These are phyloP conservation scores for Lophotriccus pileatus DNA, from an alignment of 2,797 vertebrate genomes.

Conservation along the genomic window DNA sequence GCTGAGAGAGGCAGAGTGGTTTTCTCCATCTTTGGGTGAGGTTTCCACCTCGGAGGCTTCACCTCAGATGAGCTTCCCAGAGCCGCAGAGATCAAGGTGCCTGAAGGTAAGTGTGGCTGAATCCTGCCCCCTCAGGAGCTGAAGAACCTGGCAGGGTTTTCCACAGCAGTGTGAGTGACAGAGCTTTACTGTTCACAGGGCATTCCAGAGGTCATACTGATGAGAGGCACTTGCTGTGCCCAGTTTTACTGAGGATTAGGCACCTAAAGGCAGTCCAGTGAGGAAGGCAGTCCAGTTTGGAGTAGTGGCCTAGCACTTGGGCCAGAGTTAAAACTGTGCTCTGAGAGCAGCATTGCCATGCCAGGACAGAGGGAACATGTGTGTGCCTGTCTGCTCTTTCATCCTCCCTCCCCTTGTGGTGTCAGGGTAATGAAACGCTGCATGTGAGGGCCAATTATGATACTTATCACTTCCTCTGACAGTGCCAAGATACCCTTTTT, in stretches of 20 bases:
- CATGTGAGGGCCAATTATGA: constrained; percentile 42
- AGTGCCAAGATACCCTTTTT: constrained; percentile 15
- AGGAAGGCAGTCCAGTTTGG: background rate
- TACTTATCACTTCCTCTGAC: constrained; percentile 41
- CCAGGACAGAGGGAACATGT: constrained; percentile 8
- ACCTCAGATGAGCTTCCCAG: constrained; percentile 78
- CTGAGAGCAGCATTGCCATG: background rate
- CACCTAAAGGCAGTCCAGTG: background rate
- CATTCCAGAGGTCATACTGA: background rate
- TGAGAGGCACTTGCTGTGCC: background rate
- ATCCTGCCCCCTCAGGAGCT: background rate
- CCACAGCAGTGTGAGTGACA: background rate
- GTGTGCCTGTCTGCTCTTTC: constrained; percentile 40
- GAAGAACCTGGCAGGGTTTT: background rate
- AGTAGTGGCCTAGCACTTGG: background rate
- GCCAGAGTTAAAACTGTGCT: background rate
- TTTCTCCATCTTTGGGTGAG: constrained; percentile 48
- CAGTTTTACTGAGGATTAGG: background rate
- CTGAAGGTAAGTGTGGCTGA: background rate
- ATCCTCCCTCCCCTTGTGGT: background rate
- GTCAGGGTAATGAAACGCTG: constrained; percentile 26
- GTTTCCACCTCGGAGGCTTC: constrained; percentile 76
- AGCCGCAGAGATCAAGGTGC: constrained; percentile 9
- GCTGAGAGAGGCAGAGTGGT: background rate
- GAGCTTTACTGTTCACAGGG: background rate